These are phyloP conservation scores for Aldabrachelys gigantea DNA, from an alignment of 2,113 vertebrate genomes.

Conservation along the genomic window DNA sequence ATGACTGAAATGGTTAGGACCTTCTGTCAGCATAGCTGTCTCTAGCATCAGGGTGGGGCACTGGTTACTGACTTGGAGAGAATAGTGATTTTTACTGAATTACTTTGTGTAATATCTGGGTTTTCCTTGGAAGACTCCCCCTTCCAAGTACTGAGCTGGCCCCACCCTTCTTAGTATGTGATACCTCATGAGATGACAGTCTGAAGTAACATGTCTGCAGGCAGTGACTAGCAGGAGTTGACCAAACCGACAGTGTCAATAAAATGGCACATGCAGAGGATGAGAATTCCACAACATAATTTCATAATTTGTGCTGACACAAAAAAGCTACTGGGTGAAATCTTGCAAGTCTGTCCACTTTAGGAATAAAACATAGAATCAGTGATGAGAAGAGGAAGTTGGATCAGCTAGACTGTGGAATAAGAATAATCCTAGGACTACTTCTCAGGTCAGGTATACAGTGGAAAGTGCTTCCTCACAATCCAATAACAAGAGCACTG, in stretches of 20 bases:
- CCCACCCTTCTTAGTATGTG: not conserved
- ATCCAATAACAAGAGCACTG: constrained; percentile 37
- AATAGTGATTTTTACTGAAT: not conserved
- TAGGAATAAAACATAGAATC: not conserved
- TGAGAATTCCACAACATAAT: not conserved
- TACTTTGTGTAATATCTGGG: fast-evolving
- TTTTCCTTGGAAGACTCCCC: not conserved
- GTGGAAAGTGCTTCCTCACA: not conserved
- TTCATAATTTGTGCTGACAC: not conserved
- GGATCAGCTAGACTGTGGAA: not conserved
- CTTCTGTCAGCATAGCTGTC: not conserved
- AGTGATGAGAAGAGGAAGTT: not conserved
- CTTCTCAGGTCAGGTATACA: not conserved
- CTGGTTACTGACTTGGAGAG: not conserved
- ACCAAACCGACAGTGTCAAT: not conserved
- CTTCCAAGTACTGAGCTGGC: not conserved
- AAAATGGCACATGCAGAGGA: constrained; percentile 1
- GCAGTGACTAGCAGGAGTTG: not conserved
- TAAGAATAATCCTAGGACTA: constrained; percentile 33
- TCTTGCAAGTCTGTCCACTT: not conserved
- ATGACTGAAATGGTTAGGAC: not conserved
- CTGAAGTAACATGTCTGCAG: not conserved
- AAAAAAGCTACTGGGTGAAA: constrained; percentile 7
- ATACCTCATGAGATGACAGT: not conserved
- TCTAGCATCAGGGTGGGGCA: not conserved